phyloP scores from a whole-genome alignment of 1,140 invertebrate genomes.

The Hormaphis cornu region DNA sequence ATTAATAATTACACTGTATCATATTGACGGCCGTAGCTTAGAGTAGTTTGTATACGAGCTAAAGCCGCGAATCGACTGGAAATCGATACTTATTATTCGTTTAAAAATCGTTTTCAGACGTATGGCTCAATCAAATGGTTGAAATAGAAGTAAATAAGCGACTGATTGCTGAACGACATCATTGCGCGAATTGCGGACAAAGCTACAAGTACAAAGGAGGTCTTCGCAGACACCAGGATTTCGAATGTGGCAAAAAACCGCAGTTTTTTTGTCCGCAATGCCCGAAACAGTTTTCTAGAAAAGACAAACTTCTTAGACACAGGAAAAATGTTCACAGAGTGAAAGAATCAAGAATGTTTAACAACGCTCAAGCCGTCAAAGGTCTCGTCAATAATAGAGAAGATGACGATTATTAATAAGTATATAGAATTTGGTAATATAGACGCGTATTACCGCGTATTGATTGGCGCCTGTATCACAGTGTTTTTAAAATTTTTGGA shows the following conservation, averaged over 20 bases:
- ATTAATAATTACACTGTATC: no score
- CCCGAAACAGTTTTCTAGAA: constrained; percentile 54
- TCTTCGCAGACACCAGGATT: constrained; percentile 51
- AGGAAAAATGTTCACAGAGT: constrained; percentile 2
- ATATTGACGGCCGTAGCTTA: background rate
- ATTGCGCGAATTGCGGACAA: constrained; percentile 19
- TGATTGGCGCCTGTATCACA: no score
- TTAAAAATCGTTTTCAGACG: background rate
- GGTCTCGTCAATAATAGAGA: background rate
- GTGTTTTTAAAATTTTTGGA: no score
- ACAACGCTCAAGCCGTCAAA: background rate
- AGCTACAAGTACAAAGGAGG: constrained; percentile 43
- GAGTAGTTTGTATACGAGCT: background rate
- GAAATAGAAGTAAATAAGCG: constrained; percentile 19
- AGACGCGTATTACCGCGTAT: no score
- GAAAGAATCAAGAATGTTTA: background rate
- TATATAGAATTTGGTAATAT: no score
- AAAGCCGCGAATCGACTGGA: background rate
- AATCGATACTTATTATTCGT: background rate
- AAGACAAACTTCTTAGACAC: constrained; percentile 39
- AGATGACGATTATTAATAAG: no score
- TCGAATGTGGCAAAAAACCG: constrained; percentile 49
- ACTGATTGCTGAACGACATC: constrained; percentile 17
- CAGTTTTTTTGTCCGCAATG: constrained; percentile 56
- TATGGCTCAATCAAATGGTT: constrained; percentile 16